Percentiles rank a stretch among this genome's conserved stretches.
Evolutionary conservation across 2,888 invertebrate genomes (phyloP).

Genomic region (Cryptophagus acutangulus): DNA sequence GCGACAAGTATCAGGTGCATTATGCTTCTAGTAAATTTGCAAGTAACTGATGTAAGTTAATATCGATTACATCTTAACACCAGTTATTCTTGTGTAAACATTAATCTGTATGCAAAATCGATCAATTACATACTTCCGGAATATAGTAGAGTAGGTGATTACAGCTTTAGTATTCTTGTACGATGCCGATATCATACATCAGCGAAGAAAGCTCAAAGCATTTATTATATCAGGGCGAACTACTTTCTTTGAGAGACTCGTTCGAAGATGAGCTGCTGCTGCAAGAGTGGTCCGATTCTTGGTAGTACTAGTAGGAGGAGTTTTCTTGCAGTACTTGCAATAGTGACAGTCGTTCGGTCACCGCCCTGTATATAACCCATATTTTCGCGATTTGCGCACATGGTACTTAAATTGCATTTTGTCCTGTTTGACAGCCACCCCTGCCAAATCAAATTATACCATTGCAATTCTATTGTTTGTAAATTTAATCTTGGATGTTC

Average conservation of each 20-base stretch:
- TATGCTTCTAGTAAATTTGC: too few relatives aligned
- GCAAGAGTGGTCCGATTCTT: too few relatives aligned
- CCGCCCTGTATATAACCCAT: constrained; percentile 31
- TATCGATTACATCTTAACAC: constrained; percentile 15
- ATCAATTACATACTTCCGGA: constrained; percentile 13
- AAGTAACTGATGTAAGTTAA: constrained; percentile 12
- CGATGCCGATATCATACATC: constrained; percentile 1
- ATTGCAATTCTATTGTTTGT: constrained; percentile 12
- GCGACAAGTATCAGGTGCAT: too few relatives aligned
- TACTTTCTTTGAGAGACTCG: too few relatives aligned
- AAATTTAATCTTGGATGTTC: constrained; percentile 15
- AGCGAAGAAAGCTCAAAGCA: not conserved
- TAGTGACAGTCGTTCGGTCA: constrained; percentile 33
- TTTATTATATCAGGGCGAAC: too few relatives aligned
- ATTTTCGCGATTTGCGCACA: constrained; percentile 25
- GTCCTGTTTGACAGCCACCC: constrained; percentile 2
- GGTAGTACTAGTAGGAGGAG: constrained; percentile 22
- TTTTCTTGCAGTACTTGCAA: constrained; percentile 33
- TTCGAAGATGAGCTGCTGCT: not conserved
- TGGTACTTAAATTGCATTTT: constrained; percentile 28
- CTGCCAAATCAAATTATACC: not conserved
- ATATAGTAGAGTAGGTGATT: constrained; percentile 4
- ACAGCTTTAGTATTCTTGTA: not conserved
- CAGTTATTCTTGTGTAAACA: constrained; percentile 15
- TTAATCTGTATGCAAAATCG: constrained; percentile 16